Percentiles rank a stretch among this genome's conserved stretches.
Evolutionary conservation across 2,888 invertebrate genomes (phyloP).

Genomic region (Orchesella flavescens): DNA sequence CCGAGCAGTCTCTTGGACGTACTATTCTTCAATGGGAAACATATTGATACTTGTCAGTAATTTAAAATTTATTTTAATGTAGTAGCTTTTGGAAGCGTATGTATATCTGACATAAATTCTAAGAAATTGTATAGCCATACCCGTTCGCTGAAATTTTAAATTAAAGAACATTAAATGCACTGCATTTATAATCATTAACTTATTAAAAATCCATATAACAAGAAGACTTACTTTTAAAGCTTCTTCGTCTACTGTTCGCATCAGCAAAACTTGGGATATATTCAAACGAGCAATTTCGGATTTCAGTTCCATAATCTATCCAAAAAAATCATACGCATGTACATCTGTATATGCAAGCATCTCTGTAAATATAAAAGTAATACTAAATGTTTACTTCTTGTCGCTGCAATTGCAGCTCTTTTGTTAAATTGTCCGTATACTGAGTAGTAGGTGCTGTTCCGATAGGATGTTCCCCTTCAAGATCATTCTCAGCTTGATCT

Average conservation of each 20-base stretch:
- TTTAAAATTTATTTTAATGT: not conserved
- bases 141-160: constrained; percentile 39
- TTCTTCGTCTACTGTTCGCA: constrained; percentile 61
- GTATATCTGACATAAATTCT: not conserved
- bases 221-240: constrained; percentile 52
- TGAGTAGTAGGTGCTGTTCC: not conserved
- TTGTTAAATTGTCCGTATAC: not conserved
- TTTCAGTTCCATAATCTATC: constrained; percentile 45
- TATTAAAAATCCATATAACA: not conserved
- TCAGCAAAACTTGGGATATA: constrained; percentile 59
- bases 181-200: not conserved
- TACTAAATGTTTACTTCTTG: no score
- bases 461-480: not conserved
- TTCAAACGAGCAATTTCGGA: constrained; percentile 53
- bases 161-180: not conserved
- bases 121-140: constrained; percentile 7
- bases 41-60: not conserved
- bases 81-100: not conserved
- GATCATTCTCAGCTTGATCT: constrained; percentile 16
- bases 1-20: constrained; percentile 62
- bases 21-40: constrained; percentile 46
- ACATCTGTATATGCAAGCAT: no score
- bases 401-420: constrained; percentile 29
- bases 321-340: not conserved
- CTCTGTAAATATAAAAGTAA: no score